Base-by-base conservation (phyloP, 2,113 vertebrate genomes). In the Calidris pygmaea region DNA sequence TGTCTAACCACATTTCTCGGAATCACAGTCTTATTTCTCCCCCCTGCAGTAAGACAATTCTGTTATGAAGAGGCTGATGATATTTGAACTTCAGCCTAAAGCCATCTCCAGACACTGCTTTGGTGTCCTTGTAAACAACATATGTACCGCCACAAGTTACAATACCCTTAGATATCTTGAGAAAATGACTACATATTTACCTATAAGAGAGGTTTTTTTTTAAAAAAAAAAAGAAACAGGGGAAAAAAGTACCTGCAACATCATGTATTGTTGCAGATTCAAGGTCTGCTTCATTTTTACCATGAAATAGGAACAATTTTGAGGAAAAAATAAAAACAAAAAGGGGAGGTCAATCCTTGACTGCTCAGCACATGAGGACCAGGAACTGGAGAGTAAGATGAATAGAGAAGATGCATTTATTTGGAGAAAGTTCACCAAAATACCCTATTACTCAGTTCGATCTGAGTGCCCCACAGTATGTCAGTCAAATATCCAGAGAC, bases 111-210 rank as follows among this genome's bases (percentile, higher is more conserved):
- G 30, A 30, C 71, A 87, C 27, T 65, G 32, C 48, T 85, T 32
- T 53, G 35, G 35, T 52, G 19, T 35, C 48, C 34, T 39, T 19
- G 21, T 37, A 53, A 90, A 74, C 18, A 87, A 66, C 8, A 20
- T 4, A n/a, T 0, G 9, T 7, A 81, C 15, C 0, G 1, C 8
- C n/a, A 47, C 21, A 84, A 66, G 22, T 71, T n/a, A 21, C 12
- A 71, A 78, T 21, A 48, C 20, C 23, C 6, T 62, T 22, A 48
- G 19, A 63, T 85, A 12, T n/a, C 59, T 14, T 24, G 20, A 79
- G 35, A 81, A 62, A 85, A 89, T 59, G 1, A 71, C 52, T 12
- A 39, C 2, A 2, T n/a, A 52, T 75, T 91, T 86, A 81, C 56
- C 21, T 68, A 35, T 4, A 7, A 87, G 10, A 85, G 12, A 1